Evolutionary conservation across 2,113 vertebrate species (phyloP), one percentile per base, ranked within the genome.

Genomic region (Xiphorhynchus elegans): DNA sequence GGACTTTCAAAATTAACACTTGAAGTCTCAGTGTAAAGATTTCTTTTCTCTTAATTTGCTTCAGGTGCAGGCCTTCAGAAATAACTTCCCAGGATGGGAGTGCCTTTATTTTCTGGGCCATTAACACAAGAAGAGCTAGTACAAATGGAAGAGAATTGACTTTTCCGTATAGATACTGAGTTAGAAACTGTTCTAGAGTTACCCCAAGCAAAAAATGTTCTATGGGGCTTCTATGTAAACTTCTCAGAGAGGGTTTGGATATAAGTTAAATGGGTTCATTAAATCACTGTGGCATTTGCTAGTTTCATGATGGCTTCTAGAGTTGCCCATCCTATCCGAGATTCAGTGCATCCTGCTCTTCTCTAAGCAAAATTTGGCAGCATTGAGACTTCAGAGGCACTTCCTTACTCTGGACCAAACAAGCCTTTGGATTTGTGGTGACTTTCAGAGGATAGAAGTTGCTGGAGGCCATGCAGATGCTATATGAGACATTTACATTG

Each of bases 351-450:
- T 97, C 77, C 76, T 56, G 16, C 26, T 97, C 59, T 76, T 82
- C 13, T 95, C 77, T 88, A 84, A 92, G 74, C 70, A 70, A 91
- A 60, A 77, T 84, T 73, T 91, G 95, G 87, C 91, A 96, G 77
- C 10, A 7, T 39, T 92, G 91, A 83, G 89, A 75, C 80, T 89
- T 79, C 56, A 94, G 90, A 93, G 76, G 35, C 74, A 4, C 55
- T 92, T 84, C 66, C 76, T 95, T 46, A 76, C 72, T 81, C 83
- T 33, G 96, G 97, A 98, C 97, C 97, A 98, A 96, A 97, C 5
- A 35, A 75, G 87, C 92, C 96, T 97, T 94, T 93, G 94, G 84
- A 63, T 85, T 82, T 44, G 4, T 37, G 68, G 86, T 84, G 52
- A 92, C 85, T 95, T 83, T 96, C 79, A 4, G 92, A 92, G 93